Conservation (phyloP, 2,113 vertebrate species). For the Delphinapterus leucas region DNA sequence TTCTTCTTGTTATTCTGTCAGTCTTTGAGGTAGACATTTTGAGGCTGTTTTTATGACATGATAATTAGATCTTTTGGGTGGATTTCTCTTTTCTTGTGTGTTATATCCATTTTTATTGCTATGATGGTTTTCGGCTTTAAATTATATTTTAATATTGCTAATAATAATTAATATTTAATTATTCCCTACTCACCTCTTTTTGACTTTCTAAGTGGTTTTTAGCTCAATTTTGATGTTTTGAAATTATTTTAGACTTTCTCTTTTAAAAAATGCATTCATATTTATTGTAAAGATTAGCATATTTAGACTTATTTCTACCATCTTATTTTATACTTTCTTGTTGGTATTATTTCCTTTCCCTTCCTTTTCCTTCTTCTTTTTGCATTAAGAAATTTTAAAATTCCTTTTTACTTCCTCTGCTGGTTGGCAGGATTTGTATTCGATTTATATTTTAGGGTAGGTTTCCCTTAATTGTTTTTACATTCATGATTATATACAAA, state of each 20-base stretch:
- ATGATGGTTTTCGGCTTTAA: neutral
- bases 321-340: neutral
- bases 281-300: neutral
- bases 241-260: neutral
- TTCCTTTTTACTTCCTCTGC: neutral
- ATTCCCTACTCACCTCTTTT: neutral
- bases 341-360: neutral
- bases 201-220: neutral
- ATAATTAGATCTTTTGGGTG: neutral
- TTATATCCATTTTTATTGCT: neutral
- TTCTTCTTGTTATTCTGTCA: neutral
- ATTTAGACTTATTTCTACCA: neutral
- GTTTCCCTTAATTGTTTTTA: neutral
- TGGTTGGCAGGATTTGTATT: neutral
- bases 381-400: neutral
- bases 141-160: neutral
- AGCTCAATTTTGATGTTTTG: neutral
- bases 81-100: neutral
- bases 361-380: neutral
- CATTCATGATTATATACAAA: neutral
- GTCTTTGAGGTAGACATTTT: neutral
- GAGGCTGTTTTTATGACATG: neutral
- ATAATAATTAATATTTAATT: neutral
- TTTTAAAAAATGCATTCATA: neutral
- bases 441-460: neutral